These are phyloP conservation scores for Drosophila dunni DNA, from an alignment of 1,140 invertebrate species.

Conservation along the genomic window DNA sequence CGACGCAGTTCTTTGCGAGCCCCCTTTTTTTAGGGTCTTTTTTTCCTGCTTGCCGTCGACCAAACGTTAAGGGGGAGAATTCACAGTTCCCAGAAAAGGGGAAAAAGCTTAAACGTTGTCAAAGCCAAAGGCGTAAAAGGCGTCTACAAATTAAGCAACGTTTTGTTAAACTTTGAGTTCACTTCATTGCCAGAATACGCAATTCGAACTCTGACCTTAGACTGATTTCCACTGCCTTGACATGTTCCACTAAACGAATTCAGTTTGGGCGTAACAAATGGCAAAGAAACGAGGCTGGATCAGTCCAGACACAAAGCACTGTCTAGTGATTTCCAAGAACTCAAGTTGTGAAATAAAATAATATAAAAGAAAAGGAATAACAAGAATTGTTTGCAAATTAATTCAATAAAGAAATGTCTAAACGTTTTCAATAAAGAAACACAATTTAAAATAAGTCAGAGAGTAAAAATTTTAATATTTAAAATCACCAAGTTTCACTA, in stretches of 20 bases:
- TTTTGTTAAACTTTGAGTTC: slow-evolving; percentile 14
- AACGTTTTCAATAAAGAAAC: no score
- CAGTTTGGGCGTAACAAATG: slow-evolving; percentile 51
- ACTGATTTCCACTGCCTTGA: slow-evolving; percentile 37
- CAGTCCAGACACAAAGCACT: neutral
- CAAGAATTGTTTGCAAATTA: no score
- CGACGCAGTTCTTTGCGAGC: neutral
- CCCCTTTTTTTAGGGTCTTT: neutral
- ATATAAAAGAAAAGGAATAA: no score
- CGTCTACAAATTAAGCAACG: slow-evolving; percentile 19
- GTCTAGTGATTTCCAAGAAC: slow-evolving; percentile 1
- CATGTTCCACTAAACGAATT: slow-evolving; percentile 56
- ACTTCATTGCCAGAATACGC: slow-evolving; percentile 64
- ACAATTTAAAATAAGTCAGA: neutral
- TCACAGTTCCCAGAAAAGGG: slow-evolving; percentile 6
- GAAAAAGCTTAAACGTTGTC: slow-evolving; percentile 13
- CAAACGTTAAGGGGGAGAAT: slow-evolving; percentile 23
- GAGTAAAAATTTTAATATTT: neutral
- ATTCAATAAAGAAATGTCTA: no score
- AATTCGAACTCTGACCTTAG: slow-evolving; percentile 77
- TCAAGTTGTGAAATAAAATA: neutral
- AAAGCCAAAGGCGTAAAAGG: slow-evolving; percentile 21
- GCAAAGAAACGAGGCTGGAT: slow-evolving; percentile 41
- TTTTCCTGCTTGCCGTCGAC: slow-evolving; percentile 9
- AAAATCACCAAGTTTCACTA: neutral